These are phyloP conservation scores for Sorex araneus DNA, from an alignment of 2,113 vertebrate species.

Conservation along the genomic window DNA sequence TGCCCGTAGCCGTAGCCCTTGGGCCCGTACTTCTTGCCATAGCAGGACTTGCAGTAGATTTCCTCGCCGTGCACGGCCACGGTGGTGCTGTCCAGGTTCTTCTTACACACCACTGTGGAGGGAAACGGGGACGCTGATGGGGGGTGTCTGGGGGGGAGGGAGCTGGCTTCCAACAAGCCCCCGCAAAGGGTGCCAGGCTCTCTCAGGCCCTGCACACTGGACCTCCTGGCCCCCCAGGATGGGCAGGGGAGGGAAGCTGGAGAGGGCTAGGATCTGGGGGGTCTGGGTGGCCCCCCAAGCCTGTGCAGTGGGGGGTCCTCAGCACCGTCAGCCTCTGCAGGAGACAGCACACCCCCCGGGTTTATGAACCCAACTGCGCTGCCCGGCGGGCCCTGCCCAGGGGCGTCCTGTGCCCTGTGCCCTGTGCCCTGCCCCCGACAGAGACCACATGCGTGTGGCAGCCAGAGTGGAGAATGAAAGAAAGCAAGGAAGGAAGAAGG, in stretches of 20 bases:
- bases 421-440: neutral
- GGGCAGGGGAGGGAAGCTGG: neutral
- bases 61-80: constrained; percentile 95
- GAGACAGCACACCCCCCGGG: neutral
- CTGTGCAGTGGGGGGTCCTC: neutral
- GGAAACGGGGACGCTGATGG: neutral
- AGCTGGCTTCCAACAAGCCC: neutral
- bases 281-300: too few species aligned
- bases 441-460: fast-evolving
- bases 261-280: neutral
- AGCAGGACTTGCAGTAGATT: constrained; percentile 97
- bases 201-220: too few species aligned
- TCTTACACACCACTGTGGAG: constrained; percentile 94
- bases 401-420: neutral
- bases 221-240: neutral
- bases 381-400: neutral
- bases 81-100: constrained; percentile 96
- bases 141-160: neutral
- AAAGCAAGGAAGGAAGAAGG: neutral
- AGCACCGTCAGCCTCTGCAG: neutral
- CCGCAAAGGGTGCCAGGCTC: neutral
- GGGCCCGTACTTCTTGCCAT: constrained; percentile 96
- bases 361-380: neutral
- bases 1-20: constrained; percentile 97
- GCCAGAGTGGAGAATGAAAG: neutral